Base-by-base conservation (phyloP, 2,888 invertebrate species). In the Platynereis dumerilii region DNA sequence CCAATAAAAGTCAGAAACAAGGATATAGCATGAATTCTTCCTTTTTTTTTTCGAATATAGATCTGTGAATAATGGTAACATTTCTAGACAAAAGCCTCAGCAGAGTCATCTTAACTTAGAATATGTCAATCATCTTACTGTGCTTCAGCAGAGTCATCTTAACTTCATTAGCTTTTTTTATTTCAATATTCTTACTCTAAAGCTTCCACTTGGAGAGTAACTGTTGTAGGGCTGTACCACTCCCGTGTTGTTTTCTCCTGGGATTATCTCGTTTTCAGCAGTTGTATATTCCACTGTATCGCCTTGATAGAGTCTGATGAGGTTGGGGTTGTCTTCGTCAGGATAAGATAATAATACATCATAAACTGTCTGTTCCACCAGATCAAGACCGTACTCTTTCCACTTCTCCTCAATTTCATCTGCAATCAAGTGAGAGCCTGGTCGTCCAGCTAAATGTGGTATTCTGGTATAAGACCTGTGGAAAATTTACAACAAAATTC, bases 281-380 rank as follows among this genome's bases (percentile, higher is more conserved):
- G 20, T 12, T 20, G 7, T n/a, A n/a, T 20, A n/a, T n/a, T 10
- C 17, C n/a, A 10, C 48, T 3, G 20, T 48, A 3, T n/a, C 22
- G 17, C 10, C 17, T 48, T 48, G 7, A 20, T 20, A 22, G 17
- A 48, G 48, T 5, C 5, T 7, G 20, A 48, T 22, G 20, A 20
- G 7, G 17, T 48, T 48, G 3, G 48, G 48, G 48, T 48, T 48
- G 5, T 20, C n/a, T 48, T 22, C 22, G 17, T 48, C 48, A 5
- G 48, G 48, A n/a, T 48, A 48, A 22, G 48, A 48, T n/a, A 48
- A 5, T 5, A 48, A n/a, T 5, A 48, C 48, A n/a, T 48, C 48
- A n/a, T 48, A 48, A n/a, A 5, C 22, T 12, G n/a, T n/a, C n/a
- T 48, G 5, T 48, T 48, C 48, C 48, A 48, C 48, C 7, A 10